Evolutionary conservation across 2,113 vertebrate genomes (phyloP).

Genomic region (Plecotus auritus): DNA sequence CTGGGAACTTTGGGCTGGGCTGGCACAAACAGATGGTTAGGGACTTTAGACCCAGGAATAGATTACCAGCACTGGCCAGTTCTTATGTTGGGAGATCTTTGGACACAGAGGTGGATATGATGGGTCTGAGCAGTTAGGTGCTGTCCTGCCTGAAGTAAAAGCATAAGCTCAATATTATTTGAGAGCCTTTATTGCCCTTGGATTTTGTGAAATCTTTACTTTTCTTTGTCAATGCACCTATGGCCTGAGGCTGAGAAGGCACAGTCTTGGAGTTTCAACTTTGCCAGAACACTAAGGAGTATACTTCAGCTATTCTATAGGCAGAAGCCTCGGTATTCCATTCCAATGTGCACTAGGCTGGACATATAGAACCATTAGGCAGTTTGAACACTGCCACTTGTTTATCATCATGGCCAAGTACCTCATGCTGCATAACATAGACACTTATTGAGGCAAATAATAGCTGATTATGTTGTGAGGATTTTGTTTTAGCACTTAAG

Average conservation of each 20-base stretch:
- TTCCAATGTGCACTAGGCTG: not conserved
- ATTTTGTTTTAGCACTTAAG: not conserved
- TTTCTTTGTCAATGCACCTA: not conserved
- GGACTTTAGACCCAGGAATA: not conserved
- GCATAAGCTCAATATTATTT: not conserved
- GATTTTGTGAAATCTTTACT: not conserved
- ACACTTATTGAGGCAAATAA: not conserved
- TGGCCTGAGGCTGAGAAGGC: not conserved
- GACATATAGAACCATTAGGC: not conserved
- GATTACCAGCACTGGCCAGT: not conserved
- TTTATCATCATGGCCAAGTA: not conserved
- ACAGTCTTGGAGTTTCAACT: not conserved
- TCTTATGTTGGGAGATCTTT: not conserved
- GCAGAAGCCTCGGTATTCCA: not conserved
- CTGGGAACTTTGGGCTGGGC: not conserved
- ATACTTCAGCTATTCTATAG: not conserved
- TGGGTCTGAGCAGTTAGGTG: not conserved
- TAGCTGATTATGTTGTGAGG: not conserved
- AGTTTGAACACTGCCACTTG: not conserved
- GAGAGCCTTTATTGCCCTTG: not conserved
- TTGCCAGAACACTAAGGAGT: not conserved
- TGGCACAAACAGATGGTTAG: not conserved
- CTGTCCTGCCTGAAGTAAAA: not conserved
- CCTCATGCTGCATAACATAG: not conserved
- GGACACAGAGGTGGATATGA: not conserved